Percentiles rank a stretch among this genome's conserved stretches.
phyloP scores from a whole-genome alignment of 1,140 invertebrate genomes.

The Caenorhabditis briggsae region DNA sequence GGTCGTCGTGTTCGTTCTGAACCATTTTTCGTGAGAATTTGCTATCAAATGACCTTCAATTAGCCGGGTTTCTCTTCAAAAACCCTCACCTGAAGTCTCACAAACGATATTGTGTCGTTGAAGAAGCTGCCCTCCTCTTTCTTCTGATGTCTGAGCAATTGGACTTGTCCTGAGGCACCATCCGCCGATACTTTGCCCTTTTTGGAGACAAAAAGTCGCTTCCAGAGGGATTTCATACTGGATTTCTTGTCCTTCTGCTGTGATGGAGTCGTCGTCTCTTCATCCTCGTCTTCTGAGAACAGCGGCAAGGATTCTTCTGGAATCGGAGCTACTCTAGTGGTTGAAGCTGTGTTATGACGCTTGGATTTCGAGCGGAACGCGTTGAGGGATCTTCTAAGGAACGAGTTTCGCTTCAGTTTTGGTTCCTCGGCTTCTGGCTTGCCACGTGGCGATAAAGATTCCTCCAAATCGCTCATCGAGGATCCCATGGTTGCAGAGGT shows the following conservation, averaged over 20 bases:
- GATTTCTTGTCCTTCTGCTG: neutral
- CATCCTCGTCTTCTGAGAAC: neutral
- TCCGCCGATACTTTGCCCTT: neutral
- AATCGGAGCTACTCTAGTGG: neutral
- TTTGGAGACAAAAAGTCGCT: conserved; percentile 3
- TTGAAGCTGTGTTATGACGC: neutral
- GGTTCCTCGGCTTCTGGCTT: neutral
- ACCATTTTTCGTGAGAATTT: neutral
- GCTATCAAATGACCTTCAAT: no score
- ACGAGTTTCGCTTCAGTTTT: conserved; percentile 40
- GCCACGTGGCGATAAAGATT: neutral
- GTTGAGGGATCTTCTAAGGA: neutral
- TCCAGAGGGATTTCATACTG: conserved; percentile 7
- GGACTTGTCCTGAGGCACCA: neutral
- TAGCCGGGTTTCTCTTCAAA: no score
- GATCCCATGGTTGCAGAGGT: neutral
- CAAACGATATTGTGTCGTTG: neutral
- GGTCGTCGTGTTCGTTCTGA: conserved; percentile 17
- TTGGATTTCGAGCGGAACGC: conserved; percentile 23
- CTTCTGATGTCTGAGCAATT: neutral
- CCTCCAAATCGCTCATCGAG: neutral
- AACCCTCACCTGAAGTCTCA: no score
- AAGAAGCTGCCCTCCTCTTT: neutral
- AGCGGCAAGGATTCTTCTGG: neutral
- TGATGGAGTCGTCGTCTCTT: neutral